Conservation (phyloP, 2,888 invertebrate species). For the Melanotus villosus region DNA sequence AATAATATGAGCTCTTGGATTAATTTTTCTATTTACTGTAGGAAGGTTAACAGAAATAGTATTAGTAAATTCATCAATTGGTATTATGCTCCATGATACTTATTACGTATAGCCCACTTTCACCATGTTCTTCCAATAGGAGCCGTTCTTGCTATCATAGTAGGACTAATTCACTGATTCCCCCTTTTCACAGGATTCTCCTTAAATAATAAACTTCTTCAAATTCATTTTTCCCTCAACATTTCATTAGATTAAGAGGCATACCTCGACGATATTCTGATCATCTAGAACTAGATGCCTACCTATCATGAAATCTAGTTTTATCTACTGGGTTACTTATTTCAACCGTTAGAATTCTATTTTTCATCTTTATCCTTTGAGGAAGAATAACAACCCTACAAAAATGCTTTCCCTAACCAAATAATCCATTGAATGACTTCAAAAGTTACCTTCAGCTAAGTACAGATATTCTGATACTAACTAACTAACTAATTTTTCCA, state of each 20-base stretch:
- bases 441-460: conserved; percentile 69
- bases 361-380: conserved; percentile 74
- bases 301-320: no score
- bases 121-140: conserved; percentile 87
- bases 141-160: conserved; percentile 81
- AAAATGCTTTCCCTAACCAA: conserved; percentile 69
- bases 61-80: conserved; percentile 80
- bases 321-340: no score
- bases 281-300: no score
- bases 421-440: conserved; percentile 62
- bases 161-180: no score
- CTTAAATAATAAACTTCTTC: no score
- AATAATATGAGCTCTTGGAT: conserved; percentile 79
- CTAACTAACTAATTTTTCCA: no score
- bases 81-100: conserved; percentile 70
- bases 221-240: conserved; percentile 87
- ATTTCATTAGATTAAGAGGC: conserved; percentile 80
- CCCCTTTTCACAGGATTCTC: no score
- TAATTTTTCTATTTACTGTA: conserved; percentile 74
- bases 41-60: conserved; percentile 74
- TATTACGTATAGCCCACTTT: conserved; percentile 88
- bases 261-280: no score
- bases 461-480: conserved; percentile 63
- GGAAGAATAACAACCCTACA: conserved; percentile 73
- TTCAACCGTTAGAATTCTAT: conserved; percentile 71